phyloP scores from a whole-genome alignment of 2,888 invertebrate genomes.

The Acrobasis consociella region DNA sequence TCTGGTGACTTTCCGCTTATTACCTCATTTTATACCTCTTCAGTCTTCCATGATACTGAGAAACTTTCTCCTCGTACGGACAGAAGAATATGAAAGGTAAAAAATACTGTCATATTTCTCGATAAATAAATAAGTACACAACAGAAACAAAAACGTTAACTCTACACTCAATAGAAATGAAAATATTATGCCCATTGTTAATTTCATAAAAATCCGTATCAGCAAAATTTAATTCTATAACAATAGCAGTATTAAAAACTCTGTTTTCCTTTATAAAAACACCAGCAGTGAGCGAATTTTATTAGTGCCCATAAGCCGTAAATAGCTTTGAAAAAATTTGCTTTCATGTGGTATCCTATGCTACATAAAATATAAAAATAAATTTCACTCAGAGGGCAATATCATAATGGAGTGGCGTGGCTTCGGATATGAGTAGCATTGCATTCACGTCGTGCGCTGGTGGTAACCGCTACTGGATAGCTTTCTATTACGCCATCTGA shows the following conservation, averaged over 20 bases:
- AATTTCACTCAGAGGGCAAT: slow-evolving; percentile 77
- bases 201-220: no score
- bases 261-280: background rate
- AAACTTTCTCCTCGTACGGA: no score
- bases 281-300: background rate
- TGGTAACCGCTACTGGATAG: slow-evolving; percentile 58
- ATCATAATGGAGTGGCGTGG: slow-evolving; percentile 75
- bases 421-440: slow-evolving; percentile 61
- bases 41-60: no score
- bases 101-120: no score
- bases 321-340: slow-evolving; percentile 55
- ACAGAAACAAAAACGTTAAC: no score
- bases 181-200: no score
- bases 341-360: slow-evolving; percentile 49
- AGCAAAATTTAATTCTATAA: background rate
- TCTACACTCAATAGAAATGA: no score
- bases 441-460: slow-evolving; percentile 56
- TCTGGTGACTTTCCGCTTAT: background rate
- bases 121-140: no score
- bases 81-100: no score
- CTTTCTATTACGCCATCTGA: slow-evolving; percentile 54
- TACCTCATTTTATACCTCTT: no score
- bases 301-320: slow-evolving; percentile 32
- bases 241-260: background rate
- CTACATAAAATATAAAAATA: slow-evolving; percentile 65